Percentiles rank a stretch among this genome's conserved stretches.
phyloP scores from a whole-genome alignment of 2,113 vertebrate genomes.

The Asarcornis scutulata region DNA sequence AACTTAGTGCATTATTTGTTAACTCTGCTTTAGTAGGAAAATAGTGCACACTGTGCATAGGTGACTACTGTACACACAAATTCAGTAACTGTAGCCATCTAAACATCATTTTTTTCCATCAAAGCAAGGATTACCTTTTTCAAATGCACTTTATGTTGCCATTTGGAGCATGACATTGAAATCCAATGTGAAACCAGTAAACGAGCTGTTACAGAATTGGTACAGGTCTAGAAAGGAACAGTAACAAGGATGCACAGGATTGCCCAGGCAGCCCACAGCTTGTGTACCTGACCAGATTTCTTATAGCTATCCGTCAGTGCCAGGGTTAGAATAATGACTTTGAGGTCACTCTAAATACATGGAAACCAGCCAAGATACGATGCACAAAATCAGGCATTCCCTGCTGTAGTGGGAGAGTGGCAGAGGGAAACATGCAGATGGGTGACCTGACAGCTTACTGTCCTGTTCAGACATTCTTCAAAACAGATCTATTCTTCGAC shows the following conservation, averaged over 20 bases:
- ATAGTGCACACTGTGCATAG: not conserved
- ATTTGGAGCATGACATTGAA: not conserved
- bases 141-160: not conserved
- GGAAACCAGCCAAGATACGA: not conserved
- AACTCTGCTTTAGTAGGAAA: not conserved
- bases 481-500: not conserved
- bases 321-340: not conserved
- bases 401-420: not conserved
- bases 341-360: not conserved
- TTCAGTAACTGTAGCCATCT: not conserved
- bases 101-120: not conserved
- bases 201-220: not conserved
- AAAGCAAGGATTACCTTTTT: not conserved
- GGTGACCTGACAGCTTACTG: not conserved
- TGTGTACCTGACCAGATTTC: not conserved
- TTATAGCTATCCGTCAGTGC: rapidly evolving
- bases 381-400: rapidly evolving
- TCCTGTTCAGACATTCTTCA: not conserved
- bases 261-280: not conserved
- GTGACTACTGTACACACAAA: not conserved
- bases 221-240: rapidly evolving
- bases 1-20: not conserved
- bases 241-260: not conserved
- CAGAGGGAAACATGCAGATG: rapidly evolving
- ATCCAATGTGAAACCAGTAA: not conserved